Base-by-base conservation (phyloP, 2,113 vertebrate species). In the Leptosomus discolor region DNA sequence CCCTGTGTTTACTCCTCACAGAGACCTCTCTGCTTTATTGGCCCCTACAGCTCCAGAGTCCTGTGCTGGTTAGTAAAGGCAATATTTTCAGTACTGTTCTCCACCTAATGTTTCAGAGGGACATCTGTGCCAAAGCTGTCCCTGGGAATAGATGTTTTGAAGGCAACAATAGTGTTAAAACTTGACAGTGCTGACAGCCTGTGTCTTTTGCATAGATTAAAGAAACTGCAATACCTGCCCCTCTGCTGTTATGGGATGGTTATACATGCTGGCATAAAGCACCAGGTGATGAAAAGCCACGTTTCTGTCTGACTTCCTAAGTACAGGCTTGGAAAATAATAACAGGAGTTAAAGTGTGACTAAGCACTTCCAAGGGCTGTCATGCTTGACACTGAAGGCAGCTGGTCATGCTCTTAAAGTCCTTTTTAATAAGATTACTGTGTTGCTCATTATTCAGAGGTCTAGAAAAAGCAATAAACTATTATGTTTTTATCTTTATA, bases 391-490 rank as follows among this genome's bases (percentile, higher is more conserved):
- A 85, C 58, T 50, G 65, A 84, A 94, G 78, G 92, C 61, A 74
- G 84, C 60, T 91, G 91, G 86, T 94, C 83, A 68, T 96, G 89
- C 76, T 74, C 87, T 96, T 87, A 85, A 94, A 94, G 87, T 94
- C 84, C 53, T 92, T 75, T 95, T 92, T 88, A 96, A 97, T 85
- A 56, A 93, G 90, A 88, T 94, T 92, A 92, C 70, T 88, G 70
- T 78, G 79, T 83, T 94, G 85, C 48, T 96, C n/a, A 68, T 96
- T 95, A 96, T 95, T 88, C 56, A 75, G 82, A 94, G 56, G 51
- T 73, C 36, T 89, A 75, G 79, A 56, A 92, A 90, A 92, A 83
- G 39, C 58, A 84, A 51, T 78, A 92, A 74, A 79, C 81, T 57
- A 69, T 77, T 85, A 58, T 68, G 23, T 61, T 69, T 50, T 81